Evolutionary conservation across 2,113 vertebrate species (phyloP), one percentile per base, ranked within the genome.

Genomic region (Aythya baeri): DNA sequence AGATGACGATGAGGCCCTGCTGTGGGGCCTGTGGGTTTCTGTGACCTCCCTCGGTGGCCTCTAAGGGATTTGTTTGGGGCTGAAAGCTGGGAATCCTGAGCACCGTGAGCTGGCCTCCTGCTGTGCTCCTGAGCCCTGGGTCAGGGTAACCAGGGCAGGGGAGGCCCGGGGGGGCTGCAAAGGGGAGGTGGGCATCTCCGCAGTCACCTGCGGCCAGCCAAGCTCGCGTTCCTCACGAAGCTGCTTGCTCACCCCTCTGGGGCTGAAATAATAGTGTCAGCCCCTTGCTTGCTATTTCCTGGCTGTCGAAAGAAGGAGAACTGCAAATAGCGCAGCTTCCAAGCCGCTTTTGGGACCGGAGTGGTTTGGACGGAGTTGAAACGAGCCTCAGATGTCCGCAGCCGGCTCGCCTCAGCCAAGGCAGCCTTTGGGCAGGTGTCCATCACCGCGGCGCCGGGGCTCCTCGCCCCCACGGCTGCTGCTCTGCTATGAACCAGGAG

Each of bases 141-240:
- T 9, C 31, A 4, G 32, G 22, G 38, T 41, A 46, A 57, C 22
- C 23, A 41, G 58, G 20, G 34, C 34, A 46, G 25, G 2, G 17
- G 14, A 10, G 15, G 25, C 36, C 67, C 43, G 27, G 59, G 31
- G n/a, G 15, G 41, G 9, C 18, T 0, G 0, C 11, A 26, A 9
- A 57, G 43, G 34, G 22, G 32, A 57, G 22, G 27, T 52, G 17
- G 49, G 46, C 59, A 9, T 55, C 50, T 87, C 88, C 68, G 74
- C 27, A 59, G 22, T 22, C n/a, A 32, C 38, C 38, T 75, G 52
- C 21, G 6, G 22, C 41, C 31, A 81, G 73, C 61, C 43, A 61
- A 18, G 57, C 44, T 83, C 23, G 21, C 23, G 12, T 79, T 84
- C 72, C 55, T 73, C 49, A 41, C 13, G 50, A 46, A 83, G 59